Conservation (phyloP, 2,797 vertebrate species). For the Premnoplex brunnescens region DNA sequence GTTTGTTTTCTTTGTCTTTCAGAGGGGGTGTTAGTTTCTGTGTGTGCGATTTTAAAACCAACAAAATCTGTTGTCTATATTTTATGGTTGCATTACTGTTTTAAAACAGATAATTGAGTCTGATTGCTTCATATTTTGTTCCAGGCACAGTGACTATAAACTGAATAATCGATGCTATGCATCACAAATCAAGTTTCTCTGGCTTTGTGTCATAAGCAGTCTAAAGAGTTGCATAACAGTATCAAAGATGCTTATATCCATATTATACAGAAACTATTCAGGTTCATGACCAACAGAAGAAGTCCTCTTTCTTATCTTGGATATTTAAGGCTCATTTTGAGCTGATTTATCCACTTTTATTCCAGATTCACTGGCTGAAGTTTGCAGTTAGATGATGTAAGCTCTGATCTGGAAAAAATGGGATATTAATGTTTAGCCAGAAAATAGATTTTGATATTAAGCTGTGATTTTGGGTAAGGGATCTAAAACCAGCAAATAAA, state of each 20-base stretch:
- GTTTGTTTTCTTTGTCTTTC: neutral
- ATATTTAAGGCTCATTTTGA: neutral
- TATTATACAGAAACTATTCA: neutral
- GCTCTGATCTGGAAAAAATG: neutral
- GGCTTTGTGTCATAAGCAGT: neutral
- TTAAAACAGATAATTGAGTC: neutral
- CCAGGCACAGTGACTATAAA: neutral
- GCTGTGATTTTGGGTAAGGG: neutral
- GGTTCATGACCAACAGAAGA: neutral
- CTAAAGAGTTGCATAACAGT: neutral
- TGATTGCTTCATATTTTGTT: neutral
- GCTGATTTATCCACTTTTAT: neutral
- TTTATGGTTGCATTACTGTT: neutral
- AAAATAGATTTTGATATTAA: neutral
- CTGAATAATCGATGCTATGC: neutral
- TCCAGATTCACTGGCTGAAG: neutral
- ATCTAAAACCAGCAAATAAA: neutral
- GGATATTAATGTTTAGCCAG: neutral
- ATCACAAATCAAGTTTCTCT: neutral
- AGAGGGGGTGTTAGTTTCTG: no score
- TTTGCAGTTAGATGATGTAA: neutral
- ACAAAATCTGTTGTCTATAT: fast-evolving
- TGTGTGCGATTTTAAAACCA: neutral
- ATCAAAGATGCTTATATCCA: neutral
- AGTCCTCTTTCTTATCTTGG: neutral